Conservation (phyloP, 2,797 vertebrate genomes). For the Margarornis squamiger region DNA sequence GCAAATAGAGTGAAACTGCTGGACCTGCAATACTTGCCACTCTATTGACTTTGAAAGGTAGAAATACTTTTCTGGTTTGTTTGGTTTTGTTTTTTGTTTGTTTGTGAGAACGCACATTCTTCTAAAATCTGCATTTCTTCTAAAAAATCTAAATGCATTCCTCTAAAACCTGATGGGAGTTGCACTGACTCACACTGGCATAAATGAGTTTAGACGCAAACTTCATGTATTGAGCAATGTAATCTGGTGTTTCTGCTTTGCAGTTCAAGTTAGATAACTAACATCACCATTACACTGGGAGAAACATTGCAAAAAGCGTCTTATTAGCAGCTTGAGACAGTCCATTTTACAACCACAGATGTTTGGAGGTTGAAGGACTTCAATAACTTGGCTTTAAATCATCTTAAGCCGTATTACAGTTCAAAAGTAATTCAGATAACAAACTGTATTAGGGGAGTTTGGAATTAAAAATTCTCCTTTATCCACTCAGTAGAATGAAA, state of each 20-base stretch:
- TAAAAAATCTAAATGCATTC: not conserved
- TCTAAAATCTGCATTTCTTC: not conserved
- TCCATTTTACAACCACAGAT: constrained; percentile 20
- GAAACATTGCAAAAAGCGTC: not conserved
- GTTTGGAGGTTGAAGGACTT: not conserved
- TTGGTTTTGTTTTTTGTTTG: not conserved
- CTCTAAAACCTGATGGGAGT: not conserved
- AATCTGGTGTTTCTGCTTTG: not conserved
- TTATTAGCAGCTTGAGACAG: not conserved
- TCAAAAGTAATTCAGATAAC: constrained; percentile 22
- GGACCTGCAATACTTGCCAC: not conserved
- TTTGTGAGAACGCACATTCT: not conserved
- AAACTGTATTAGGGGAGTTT: constrained; percentile 3
- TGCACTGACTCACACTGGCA: not conserved
- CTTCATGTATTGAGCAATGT: not conserved
- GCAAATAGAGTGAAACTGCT: not conserved
- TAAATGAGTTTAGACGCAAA: not conserved
- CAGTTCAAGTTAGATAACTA: not conserved
- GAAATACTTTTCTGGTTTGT: not conserved
- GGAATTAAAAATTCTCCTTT: constrained; percentile 1
- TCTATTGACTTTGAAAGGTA: not conserved
- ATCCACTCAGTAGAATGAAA: not conserved
- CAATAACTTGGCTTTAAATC: constrained; percentile 17
- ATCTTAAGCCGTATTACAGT: not conserved
- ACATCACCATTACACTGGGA: not conserved